These are phyloP conservation scores for human (Homo sapiens) DNA, from an alignment of 2,113 vertebrate species.

Conservation along the genomic window GRCh38 chr11:22467001-22467500, in stretches of 20 bases:
- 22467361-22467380: background rate
- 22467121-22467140: constrained; percentile 53
- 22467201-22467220: background rate
- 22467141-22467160: background rate
- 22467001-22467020: constrained; percentile 74
- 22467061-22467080: constrained; percentile 49
- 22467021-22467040: constrained; percentile 75
- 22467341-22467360: background rate
- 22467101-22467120: background rate
- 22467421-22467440: background rate
- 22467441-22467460: background rate
- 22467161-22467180: background rate
- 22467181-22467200: background rate
- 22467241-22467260: background rate
- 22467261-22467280: background rate
- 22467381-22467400: background rate
- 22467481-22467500: background rate
- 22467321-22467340: background rate
- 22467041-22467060: constrained; percentile 71
- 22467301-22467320: background rate
- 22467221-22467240: background rate
- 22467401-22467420: background rate
- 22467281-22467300: constrained; percentile 3
- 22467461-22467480: background rate
- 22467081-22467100: constrained; percentile 50